Evolutionary conservation across 2,113 vertebrate genomes (phyloP).

Genomic region (Pachycephala philippinensis): DNA sequence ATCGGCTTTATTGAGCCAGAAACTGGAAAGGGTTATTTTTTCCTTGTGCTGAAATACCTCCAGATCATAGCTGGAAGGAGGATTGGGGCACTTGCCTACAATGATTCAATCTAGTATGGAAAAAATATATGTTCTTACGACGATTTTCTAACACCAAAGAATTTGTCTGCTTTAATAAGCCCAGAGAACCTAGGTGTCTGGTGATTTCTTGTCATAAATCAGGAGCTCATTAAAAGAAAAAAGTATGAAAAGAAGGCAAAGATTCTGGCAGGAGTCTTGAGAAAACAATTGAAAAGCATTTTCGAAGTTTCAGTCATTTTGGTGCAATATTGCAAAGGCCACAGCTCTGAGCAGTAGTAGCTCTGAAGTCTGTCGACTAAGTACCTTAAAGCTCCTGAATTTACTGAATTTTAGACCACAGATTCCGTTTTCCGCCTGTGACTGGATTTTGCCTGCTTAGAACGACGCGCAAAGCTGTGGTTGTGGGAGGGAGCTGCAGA

Average conservation of each 20-base stretch:
- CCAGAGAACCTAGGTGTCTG: constrained; percentile 57
- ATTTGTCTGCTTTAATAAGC: constrained; percentile 72
- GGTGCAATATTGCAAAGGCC: constrained; percentile 10
- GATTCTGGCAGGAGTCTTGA: constrained; percentile 24
- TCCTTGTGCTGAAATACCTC: not conserved
- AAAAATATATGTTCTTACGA: constrained; percentile 21
- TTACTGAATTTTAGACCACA: not conserved
- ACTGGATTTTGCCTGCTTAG: constrained; percentile 42
- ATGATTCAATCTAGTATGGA: constrained; percentile 26
- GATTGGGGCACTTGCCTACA: not conserved
- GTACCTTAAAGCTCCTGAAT: constrained; percentile 6
- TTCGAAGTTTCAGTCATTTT: constrained; percentile 29
- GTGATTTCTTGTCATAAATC: constrained; percentile 72
- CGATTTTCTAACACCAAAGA: constrained; percentile 45
- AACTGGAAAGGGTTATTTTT: constrained; percentile 25
- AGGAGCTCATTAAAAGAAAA: constrained; percentile 62
- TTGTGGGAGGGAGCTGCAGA: constrained; percentile 53
- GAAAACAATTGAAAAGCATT: constrained; percentile 46
- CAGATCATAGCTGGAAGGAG: not conserved
- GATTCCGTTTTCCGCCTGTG: not conserved
- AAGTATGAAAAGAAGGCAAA: constrained; percentile 30
- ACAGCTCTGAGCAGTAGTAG: not conserved
- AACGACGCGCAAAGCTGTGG: constrained; percentile 6
- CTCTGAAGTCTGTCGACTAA: constrained; percentile 43
- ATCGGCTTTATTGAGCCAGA: not conserved